Conservation (phyloP, 2,888 invertebrate species). For the Plebejus argus region DNA sequence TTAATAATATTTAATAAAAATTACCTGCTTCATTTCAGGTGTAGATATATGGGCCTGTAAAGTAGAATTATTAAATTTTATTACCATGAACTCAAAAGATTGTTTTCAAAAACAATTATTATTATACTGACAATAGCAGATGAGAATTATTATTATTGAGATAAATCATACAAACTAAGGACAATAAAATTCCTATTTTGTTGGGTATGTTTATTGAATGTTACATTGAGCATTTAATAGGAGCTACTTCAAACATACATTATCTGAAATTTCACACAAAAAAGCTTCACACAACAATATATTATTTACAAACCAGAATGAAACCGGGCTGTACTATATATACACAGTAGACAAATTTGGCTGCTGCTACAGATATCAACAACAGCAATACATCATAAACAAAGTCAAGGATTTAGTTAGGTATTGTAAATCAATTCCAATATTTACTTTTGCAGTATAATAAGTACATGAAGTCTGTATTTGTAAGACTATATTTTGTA, state of each 20-base stretch:
- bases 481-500: not conserved
- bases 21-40: constrained; percentile 81
- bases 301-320: not conserved
- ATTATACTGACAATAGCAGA: too few relatives aligned
- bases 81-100: not conserved
- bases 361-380: constrained; percentile 29
- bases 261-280: not conserved
- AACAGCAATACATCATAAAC: constrained; percentile 24
- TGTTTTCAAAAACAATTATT: not conserved
- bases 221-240: not conserved
- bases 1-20: constrained; percentile 35
- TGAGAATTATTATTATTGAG: too few relatives aligned
- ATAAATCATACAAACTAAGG: too few relatives aligned
- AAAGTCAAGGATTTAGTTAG: constrained; percentile 27
- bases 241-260: not conserved
- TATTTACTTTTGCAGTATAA: constrained; percentile 7
- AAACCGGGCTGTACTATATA: not conserved
- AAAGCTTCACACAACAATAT: not conserved
- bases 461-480: not conserved
- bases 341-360: constrained; percentile 23
- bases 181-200: too few relatives aligned
- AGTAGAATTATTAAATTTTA: constrained; percentile 41
- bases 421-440: constrained; percentile 22
- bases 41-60: constrained; percentile 77
- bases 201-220: not conserved